A percentile compares a stretch with the other conserved stretches of the same genome.
phyloP scores from a whole-genome alignment of 2,113 vertebrate genomes.

The Campylorhamphus procurvoides region DNA sequence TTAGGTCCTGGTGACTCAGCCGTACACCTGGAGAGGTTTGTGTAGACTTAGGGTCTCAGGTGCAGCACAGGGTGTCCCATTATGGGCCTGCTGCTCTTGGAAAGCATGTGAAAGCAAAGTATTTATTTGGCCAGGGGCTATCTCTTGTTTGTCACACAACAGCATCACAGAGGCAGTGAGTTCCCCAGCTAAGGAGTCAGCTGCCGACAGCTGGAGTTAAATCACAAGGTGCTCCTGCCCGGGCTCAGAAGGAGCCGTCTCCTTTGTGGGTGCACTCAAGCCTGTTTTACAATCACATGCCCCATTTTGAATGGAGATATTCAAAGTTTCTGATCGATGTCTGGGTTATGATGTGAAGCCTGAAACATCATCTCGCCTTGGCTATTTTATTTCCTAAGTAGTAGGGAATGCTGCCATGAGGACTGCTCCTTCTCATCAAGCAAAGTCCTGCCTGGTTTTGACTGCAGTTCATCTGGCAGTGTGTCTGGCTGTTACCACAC shows the following conservation, averaged over 20 bases:
- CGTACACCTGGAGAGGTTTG: accelerated
- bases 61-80: neutral
- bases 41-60: neutral
- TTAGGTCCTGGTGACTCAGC: neutral
- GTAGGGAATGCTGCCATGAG: neutral
- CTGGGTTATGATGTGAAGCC: neutral
- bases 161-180: neutral
- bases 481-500: neutral
- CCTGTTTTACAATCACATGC: neutral
- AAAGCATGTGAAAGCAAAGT: neutral
- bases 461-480: neutral
- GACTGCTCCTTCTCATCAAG: neutral
- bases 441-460: neutral
- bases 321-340: neutral
- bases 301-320: neutral
- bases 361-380: neutral
- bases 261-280: neutral
- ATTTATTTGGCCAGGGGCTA: neutral
- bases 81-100: neutral
- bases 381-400: neutral
- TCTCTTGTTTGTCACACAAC: neutral
- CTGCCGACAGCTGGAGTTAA: neutral
- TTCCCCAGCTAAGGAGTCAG: neutral
- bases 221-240: neutral
- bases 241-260: neutral